Evolutionary conservation across 2,888 invertebrate species (phyloP), one percentile per base, ranked within the genome.

Genomic region (Diaphora mendica): DNA sequence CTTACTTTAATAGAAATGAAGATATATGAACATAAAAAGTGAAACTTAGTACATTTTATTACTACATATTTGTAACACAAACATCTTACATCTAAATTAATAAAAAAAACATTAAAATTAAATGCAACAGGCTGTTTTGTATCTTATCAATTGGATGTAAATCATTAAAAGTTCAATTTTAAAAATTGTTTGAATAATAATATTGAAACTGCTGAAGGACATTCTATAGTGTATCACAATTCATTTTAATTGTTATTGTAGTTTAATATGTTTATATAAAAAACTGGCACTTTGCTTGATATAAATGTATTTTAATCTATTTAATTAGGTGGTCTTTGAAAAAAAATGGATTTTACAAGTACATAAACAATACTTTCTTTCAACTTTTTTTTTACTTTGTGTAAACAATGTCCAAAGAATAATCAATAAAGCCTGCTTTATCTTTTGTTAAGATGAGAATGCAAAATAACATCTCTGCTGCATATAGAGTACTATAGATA

Each of bases 41-140:
- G 75, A 78, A 83, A 80, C 73, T 76, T 77, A 84, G 77, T 81
- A 79, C 76, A 82, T 82, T 74, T 79, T 78, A 84, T 79, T 79
- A 23, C 78, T 83, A 79, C 77, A 26, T 23, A 77, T 70, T 74
- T 81, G 78, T 78, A 77, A 78, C 73, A 77, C 67, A 79, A 77
- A 79, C 72, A 81, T 76, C 81, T 81, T 75, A 81, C 20, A 71
- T 48, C 76, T 81, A 84, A 67, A 72, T n/a, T 39, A 72, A 72
- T 68, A 78, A 72, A 76, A 59, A 81, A 77, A 80, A 76, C 55
- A 82, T 72, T 77, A 78, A 77, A 66, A 70, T 67, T 79, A 76
- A 80, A 78, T 64, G 75, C 79, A 84, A 77, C 26, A 77, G 80
- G 77, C 51, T 80, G 76, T 78, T 39, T 62, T 62, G 11, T 39